Evolutionary conservation across 2,113 vertebrate species (phyloP).

Genomic region (Apaloderma vittatum): DNA sequence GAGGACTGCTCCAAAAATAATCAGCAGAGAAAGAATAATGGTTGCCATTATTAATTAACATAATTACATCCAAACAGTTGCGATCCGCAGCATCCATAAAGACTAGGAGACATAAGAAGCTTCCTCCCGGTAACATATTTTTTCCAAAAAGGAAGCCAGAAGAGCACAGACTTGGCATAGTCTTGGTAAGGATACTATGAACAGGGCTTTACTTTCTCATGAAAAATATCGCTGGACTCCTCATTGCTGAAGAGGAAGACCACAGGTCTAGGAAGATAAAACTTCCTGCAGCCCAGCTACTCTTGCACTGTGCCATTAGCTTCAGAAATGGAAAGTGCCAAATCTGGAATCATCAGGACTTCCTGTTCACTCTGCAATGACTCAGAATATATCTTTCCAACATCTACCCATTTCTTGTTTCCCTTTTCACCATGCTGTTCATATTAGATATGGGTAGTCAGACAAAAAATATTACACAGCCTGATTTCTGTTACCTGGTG

Average conservation of each 20-base stretch:
- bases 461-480: background rate
- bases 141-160: background rate
- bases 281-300: background rate
- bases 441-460: background rate
- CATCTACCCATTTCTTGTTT: background rate
- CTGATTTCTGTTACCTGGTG: constrained; percentile 4
- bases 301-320: background rate
- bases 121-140: background rate
- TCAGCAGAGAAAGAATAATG: background rate
- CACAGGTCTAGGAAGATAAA: background rate
- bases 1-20: background rate
- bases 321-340: constrained; percentile 44
- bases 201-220: background rate
- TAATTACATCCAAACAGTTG: background rate
- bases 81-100: background rate
- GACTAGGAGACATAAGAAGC: background rate
- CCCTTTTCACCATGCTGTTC: constrained; percentile 7
- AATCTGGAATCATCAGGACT: constrained; percentile 53
- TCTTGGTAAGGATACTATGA: background rate
- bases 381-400: constrained; percentile 44
- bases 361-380: background rate
- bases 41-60: background rate
- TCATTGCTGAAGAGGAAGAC: background rate
- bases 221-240: background rate
- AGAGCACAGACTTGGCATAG: background rate